Conservation (phyloP, 2,113 vertebrate species). For the Stercorarius parasiticus region DNA sequence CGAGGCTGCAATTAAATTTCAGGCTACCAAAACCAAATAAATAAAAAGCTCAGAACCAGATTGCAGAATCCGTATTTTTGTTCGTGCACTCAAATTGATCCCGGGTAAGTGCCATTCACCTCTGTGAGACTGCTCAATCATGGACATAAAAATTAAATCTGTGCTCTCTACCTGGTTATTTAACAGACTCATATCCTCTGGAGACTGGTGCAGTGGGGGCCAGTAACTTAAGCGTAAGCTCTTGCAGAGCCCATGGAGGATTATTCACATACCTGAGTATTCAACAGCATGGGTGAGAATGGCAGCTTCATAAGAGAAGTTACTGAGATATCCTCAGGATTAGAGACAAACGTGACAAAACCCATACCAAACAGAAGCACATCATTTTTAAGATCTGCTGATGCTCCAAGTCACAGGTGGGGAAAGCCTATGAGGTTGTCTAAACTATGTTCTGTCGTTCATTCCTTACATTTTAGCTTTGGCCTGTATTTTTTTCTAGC, state of each 20-base stretch:
- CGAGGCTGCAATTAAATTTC: not conserved
- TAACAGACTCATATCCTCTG: not conserved
- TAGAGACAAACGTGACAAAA: not conserved
- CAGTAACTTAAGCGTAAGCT: not conserved
- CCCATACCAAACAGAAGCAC: not conserved
- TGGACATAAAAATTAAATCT: not conserved
- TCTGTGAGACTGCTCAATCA: not conserved
- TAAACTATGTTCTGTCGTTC: not conserved
- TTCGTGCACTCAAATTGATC: fast-evolving
- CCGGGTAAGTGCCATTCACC: not conserved
- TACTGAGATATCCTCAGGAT: not conserved
- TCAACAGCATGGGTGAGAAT: fast-evolving
- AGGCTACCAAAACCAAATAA: not conserved
- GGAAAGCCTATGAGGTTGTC: fast-evolving
- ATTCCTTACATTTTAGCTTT: not conserved
- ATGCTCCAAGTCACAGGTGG: fast-evolving
- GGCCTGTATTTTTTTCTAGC: not conserved
- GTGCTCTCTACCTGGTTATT: not conserved
- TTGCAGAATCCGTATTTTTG: not conserved
- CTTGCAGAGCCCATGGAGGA: fast-evolving
- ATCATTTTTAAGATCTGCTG: not conserved
- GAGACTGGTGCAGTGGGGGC: not conserved
- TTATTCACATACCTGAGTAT: not conserved
- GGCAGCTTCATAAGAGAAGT: not conserved
- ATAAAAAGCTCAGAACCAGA: not conserved